These are phyloP conservation scores for Acanthisitta chloris DNA, from an alignment of 2,113 vertebrate species.

Conservation along the genomic window DNA sequence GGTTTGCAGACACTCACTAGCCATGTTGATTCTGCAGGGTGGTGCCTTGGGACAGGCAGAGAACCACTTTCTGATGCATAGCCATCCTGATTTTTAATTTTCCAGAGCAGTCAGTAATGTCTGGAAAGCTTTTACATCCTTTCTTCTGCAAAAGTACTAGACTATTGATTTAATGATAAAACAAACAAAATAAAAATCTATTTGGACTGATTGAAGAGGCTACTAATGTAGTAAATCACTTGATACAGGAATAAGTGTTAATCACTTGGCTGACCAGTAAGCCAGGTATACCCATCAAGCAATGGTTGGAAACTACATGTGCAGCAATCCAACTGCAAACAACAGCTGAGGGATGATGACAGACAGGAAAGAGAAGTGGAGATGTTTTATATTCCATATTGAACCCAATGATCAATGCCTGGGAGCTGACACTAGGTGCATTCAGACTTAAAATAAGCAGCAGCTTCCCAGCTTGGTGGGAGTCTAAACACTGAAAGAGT, in stretches of 20 bases:
- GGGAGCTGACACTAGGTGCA: not conserved
- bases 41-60: not conserved
- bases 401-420: not conserved
- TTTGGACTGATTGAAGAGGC: not conserved
- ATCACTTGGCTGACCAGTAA: not conserved
- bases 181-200: not conserved
- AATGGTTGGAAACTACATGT: not conserved
- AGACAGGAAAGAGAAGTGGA: not conserved
- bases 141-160: not conserved
- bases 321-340: not conserved
- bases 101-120: not conserved
- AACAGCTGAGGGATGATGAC: not conserved
- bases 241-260: not conserved
- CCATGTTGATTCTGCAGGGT: not conserved
- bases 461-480: not conserved
- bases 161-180: not conserved
- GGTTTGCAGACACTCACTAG: not conserved
- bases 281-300: not conserved
- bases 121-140: not conserved
- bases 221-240: not conserved
- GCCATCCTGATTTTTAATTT: not conserved
- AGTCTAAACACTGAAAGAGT: not conserved
- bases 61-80: not conserved
- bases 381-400: not conserved
- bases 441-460: not conserved